Evolutionary conservation across 2,113 vertebrate species (phyloP).

Genomic region (Casuarius casuarius): DNA sequence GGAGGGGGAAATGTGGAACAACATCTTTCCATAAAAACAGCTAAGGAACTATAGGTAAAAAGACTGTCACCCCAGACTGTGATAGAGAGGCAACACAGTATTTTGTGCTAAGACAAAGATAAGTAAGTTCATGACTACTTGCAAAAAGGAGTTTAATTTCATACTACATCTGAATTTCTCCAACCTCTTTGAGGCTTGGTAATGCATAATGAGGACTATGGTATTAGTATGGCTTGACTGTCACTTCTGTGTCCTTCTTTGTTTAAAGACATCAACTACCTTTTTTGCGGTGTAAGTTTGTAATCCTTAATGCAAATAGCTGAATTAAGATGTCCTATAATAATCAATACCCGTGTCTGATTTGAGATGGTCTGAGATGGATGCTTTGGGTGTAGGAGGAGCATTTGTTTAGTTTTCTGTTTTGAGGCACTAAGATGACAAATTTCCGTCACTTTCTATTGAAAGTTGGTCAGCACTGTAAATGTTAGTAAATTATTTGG

Average conservation of each 20-base stretch:
- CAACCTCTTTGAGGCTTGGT: neutral
- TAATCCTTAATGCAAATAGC: neutral
- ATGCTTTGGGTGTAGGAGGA: neutral
- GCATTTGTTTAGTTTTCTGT: neutral
- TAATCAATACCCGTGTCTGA: neutral
- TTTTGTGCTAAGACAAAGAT: neutral
- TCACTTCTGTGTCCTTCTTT: neutral
- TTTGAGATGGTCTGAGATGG: neutral
- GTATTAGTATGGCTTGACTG: neutral
- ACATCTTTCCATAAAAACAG: conserved; percentile 54
- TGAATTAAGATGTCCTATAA: neutral
- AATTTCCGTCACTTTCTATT: neutral
- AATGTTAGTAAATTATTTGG: neutral
- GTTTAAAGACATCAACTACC: neutral
- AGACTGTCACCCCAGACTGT: conserved; percentile 51
- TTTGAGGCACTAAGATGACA: neutral
- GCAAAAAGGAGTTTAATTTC: conserved; percentile 49
- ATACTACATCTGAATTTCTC: neutral
- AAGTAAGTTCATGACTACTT: conserved; percentile 48
- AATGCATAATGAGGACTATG: neutral
- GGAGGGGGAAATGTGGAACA: conserved; percentile 57
- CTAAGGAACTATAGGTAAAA: conserved; percentile 58
- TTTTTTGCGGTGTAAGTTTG: neutral
- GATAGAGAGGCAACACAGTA: conserved; percentile 51
- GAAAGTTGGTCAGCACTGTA: neutral